A percentile compares a stretch with the other conserved stretches of the same genome.
phyloP scores from a whole-genome alignment of 2,797 vertebrate genomes.

The Muraenolepis orangiensis region DNA sequence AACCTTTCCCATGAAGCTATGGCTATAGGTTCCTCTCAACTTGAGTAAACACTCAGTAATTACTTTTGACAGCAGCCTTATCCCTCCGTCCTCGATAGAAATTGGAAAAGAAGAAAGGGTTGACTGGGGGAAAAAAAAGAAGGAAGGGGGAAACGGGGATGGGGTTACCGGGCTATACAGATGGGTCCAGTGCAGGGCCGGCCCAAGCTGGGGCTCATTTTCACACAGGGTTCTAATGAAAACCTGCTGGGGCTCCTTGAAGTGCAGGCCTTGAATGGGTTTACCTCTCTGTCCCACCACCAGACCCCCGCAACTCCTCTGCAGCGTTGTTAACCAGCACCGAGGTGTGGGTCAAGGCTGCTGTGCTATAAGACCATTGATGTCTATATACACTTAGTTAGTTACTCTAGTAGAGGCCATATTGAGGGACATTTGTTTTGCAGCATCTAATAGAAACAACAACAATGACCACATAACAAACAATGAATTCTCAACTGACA shows the following conservation, averaged over 20 bases:
- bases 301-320: slow-evolving; percentile 36
- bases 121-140: slow-evolving; percentile 18
- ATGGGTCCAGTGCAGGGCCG: slow-evolving; percentile 38
- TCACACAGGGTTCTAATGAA: slow-evolving; percentile 72
- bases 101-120: slow-evolving; percentile 10
- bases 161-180: slow-evolving; percentile 48
- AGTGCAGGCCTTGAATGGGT: slow-evolving; percentile 52
- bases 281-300: slow-evolving; percentile 36
- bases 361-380: background rate
- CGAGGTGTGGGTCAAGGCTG: background rate
- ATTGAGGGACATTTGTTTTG: background rate
- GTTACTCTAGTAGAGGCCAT: background rate
- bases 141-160: slow-evolving; percentile 20
- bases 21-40: slow-evolving; percentile 33
- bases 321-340: slow-evolving; percentile 26
- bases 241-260: slow-evolving; percentile 66
- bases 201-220: slow-evolving; percentile 74
- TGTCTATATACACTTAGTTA: background rate
- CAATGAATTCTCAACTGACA: background rate
- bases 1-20: slow-evolving; percentile 38
- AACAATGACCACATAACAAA: background rate
- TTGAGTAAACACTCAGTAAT: slow-evolving; percentile 48
- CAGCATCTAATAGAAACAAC: background rate
- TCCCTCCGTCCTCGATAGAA: slow-evolving; percentile 40
- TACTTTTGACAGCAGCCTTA: slow-evolving; percentile 49